Base-by-base conservation (phyloP, 2,888 invertebrate species). In the Strigamia transsilvanica region DNA sequence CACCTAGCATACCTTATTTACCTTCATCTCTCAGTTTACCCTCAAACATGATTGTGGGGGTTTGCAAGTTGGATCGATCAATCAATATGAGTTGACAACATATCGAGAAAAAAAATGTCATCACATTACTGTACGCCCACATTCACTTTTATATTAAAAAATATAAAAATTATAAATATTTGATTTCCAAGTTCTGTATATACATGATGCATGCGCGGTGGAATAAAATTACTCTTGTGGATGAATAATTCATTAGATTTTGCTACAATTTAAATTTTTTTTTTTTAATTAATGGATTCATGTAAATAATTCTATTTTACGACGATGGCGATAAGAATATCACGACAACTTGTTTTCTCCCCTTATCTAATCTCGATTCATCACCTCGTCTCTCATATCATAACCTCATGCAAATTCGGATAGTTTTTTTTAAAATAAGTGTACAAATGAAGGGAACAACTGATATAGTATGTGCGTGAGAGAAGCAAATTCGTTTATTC, bases 71-170 rank as follows among this genome's bases (percentile, higher is more conserved):
- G 73, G 73, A 73, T 73, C 73, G 73, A 73, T 73, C 73, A 73
- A 73, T 73, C 73, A 73, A 73, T 73, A 73, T n/a, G 32, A 73
- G 73, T 73, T 73, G 73, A 73, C 73, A 73, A 73, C n/a, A 73
- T 73, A 73, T 73, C 73, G 73, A 73, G 32, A 32, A n/a, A 32
- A n/a, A 27, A 73, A 73, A 73, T 73, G 23, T 73, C 73, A 73
- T 73, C 73, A 15, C 73, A 32, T 51, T 51, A 18, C 15, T 51
- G n/a, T 51, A 51, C 38, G 38, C 38, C 38, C 9, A 38, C 38
- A 38, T 38, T 38, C 38, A 6, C 38, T 38, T 38, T 38, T 38
- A 38, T 38, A 38, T 38, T 38, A 38, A 38, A 38, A 38, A 38
- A 38, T 38, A 38, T 38, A 38, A 38, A 38, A 38, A 9, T 38